phyloP scores from a whole-genome alignment of 1,140 invertebrate species.

The Pantala flavescens region DNA sequence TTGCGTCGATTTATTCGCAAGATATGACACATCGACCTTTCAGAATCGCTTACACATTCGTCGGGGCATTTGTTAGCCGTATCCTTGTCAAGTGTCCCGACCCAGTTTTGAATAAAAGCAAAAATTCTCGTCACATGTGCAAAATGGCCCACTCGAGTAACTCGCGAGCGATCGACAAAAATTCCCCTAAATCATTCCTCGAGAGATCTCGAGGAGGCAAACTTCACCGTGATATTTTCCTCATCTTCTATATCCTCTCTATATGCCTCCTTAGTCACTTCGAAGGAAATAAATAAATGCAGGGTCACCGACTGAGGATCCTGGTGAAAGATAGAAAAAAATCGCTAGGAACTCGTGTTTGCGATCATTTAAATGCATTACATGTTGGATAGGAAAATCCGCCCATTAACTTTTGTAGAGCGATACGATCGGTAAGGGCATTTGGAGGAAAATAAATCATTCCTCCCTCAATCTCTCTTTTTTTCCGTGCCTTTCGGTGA shows the following conservation, averaged over 20 bases:
- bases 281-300: neutral
- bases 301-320: neutral
- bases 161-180: no score
- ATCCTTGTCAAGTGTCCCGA: no score
- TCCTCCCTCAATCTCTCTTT: neutral
- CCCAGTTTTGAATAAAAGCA: no score
- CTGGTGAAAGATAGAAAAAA: neutral
- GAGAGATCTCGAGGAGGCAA: no score
- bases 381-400: neutral
- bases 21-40: no score
- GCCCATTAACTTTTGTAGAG: neutral
- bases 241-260: neutral
- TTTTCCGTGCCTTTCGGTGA: neutral
- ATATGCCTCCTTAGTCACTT: neutral
- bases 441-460: neutral
- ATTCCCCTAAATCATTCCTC: no score
- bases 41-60: no score
- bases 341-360: neutral
- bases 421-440: neutral
- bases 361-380: slow-evolving; percentile 3
- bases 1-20: no score
- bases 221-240: no score
- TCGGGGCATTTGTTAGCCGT: no score
- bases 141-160: no score
- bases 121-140: no score